phyloP scores from a whole-genome alignment of 2,797 vertebrate genomes.

The Ptychadena robeensis region DNA sequence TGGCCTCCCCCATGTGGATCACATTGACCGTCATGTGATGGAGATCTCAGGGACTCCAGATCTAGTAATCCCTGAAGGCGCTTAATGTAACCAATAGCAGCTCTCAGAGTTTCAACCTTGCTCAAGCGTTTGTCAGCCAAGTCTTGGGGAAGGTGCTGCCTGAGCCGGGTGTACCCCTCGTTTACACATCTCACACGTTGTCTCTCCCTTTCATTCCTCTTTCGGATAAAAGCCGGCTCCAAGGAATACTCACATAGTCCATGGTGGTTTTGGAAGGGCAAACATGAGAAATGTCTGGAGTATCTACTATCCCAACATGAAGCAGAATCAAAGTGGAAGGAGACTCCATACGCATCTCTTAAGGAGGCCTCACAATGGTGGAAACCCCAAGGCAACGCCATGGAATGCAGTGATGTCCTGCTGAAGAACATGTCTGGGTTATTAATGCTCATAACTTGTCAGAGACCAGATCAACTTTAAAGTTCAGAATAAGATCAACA shows the following conservation, averaged over 20 bases:
- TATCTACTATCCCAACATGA: slow-evolving; percentile 31
- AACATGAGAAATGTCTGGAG: slow-evolving; percentile 72
- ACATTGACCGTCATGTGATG: not conserved
- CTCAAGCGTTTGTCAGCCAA: slow-evolving; percentile 79
- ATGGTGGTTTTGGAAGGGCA: slow-evolving; percentile 75
- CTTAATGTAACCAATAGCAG: slow-evolving; percentile 85
- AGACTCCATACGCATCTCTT: slow-evolving; percentile 21
- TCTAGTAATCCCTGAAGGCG: slow-evolving; percentile 80
- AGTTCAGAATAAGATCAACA: not conserved
- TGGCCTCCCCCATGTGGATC: not conserved
- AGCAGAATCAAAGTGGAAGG: slow-evolving; percentile 30
- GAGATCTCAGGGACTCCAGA: slow-evolving; percentile 15
- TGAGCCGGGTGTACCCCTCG: slow-evolving; percentile 82
- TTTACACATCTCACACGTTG: slow-evolving; percentile 84
- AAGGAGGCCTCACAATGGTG: slow-evolving; percentile 11
- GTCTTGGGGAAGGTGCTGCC: slow-evolving; percentile 80
- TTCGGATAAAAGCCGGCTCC: slow-evolving; percentile 85
- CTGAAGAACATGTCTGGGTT: slow-evolving; percentile 26
- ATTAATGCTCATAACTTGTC: slow-evolving; percentile 18
- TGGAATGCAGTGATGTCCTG: slow-evolving; percentile 15
- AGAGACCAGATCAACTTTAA: not conserved
- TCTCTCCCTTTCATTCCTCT: slow-evolving; percentile 84
- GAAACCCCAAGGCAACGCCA: slow-evolving; percentile 28
- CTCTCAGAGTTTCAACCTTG: slow-evolving; percentile 86
- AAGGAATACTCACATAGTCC: slow-evolving; percentile 79